These are phyloP conservation scores for Entomobrya multifasciata DNA, from an alignment of 2,888 invertebrate genomes.

Conservation along the genomic window DNA sequence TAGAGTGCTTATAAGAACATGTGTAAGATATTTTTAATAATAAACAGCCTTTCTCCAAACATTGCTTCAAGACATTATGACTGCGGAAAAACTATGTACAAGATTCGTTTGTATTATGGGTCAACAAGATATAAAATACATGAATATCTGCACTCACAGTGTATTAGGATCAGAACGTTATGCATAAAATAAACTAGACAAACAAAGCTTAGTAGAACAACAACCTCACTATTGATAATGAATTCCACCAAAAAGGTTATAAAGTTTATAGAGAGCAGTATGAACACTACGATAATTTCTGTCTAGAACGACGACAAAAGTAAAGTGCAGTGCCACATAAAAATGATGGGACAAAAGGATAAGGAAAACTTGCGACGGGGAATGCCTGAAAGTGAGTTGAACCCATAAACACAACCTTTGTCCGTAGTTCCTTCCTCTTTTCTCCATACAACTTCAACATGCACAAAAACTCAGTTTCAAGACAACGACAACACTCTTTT, in stretches of 20 bases:
- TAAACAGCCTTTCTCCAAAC: too few relatives aligned
- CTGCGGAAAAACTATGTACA: too few relatives aligned
- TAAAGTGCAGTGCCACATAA: slow-evolving; percentile 53
- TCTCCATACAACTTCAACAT: not conserved
- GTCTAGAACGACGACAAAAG: not conserved
- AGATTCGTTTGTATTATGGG: slow-evolving; percentile 53
- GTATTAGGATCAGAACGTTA: not conserved
- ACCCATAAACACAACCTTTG: not conserved
- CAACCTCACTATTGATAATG: too few relatives aligned
- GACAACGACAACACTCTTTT: too few relatives aligned
- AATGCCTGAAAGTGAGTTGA: not conserved
- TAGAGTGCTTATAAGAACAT: too few relatives aligned
- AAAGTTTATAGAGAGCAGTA: too few relatives aligned
- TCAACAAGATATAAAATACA: slow-evolving; percentile 22
- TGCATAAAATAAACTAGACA: not conserved
- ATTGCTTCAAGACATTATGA: too few relatives aligned
- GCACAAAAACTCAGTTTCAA: too few relatives aligned
- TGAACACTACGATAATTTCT: slow-evolving; percentile 5
- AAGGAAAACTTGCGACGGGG: slow-evolving; percentile 25
- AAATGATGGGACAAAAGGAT: slow-evolving; percentile 62
- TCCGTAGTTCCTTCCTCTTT: not conserved
- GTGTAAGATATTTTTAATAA: too few relatives aligned
- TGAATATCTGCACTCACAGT: not conserved
- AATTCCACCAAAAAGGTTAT: too few relatives aligned
- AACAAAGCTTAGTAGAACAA: not conserved